Evolutionary conservation across 2,113 vertebrate species (phyloP), one percentile per base, ranked within the genome.

Genomic region (Petromus typicus): DNA sequence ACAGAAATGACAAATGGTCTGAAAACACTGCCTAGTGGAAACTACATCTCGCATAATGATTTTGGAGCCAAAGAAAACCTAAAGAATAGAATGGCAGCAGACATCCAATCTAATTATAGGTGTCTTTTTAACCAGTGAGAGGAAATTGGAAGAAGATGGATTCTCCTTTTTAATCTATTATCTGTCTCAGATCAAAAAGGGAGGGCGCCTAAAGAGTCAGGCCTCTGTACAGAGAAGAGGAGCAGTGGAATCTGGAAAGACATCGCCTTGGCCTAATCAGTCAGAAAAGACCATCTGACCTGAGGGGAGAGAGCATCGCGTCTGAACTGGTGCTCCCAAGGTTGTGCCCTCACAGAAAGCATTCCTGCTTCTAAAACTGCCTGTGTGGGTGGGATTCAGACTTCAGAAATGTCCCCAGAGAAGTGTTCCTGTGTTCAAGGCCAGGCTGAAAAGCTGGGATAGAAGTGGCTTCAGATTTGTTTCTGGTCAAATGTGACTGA

Each of bases 251-350:
- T 59, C 8, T 45, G 66, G 78, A 97, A 95, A 51, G 43, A 83
- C 7, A 43, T 86, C 51, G 56, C 84, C 40, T 89, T 91, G 73
- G 86, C 92, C 89, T 90, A 95, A 97, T 95, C 0, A 1, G 83
- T 75, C n/a, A 86, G 96, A 93, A 95, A 97, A 96, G 93, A 89
- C 56, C 78, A 57, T 95, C 61, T 95, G 96, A 97, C 95, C 89
- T 32, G 51, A 94, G 86, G 80, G 82, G 48, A 94, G 93, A 97
- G 73, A 92, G 67, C 57, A 75, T 76, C 96, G 66, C 69, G 95
- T 92, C 86, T 88, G 86, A 95, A 97, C 94, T 7, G 90, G 86
- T 82, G 64, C 86, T 91, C 80, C 84, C 86, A 93, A 95, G 57
- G 57, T n/a, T 64, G 25, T 13, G 91, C 83, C 69, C 69, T 96